Conservation (phyloP, 2,888 invertebrate genomes). For the Heliconius hortense region DNA sequence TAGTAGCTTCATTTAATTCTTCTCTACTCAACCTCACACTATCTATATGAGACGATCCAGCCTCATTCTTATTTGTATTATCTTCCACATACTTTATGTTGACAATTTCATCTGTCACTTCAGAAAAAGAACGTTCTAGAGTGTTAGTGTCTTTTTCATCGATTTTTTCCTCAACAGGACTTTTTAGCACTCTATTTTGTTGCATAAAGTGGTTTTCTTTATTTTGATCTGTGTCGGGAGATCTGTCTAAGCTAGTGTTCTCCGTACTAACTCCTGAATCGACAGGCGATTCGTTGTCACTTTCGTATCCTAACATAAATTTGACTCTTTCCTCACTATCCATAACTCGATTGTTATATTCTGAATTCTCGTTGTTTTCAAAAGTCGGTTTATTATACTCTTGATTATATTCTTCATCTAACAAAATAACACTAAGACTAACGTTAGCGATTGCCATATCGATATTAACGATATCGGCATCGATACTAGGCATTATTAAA, state of each 20-base stretch:
- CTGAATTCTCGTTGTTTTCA: conserved; percentile 56
- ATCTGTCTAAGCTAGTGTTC: conserved; percentile 86
- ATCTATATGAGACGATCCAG: conserved; percentile 58
- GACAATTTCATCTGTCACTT: conserved; percentile 58
- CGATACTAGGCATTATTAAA: conserved; percentile 69
- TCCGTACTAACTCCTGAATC: conserved; percentile 89
- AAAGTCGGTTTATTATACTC: conserved; percentile 65
- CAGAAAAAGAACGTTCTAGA: conserved; percentile 69
- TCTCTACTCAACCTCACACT: conserved; percentile 59
- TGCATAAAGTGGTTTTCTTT: conserved; percentile 68
- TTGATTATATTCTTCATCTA: conserved; percentile 65
- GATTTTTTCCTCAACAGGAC: conserved; percentile 54
- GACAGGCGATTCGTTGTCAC: conserved; percentile 73
- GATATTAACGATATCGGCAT: conserved; percentile 68
- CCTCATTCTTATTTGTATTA: conserved; percentile 67
- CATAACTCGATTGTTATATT: conserved; percentile 63
- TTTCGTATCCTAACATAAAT: conserved; percentile 77
- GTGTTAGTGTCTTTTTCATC: conserved; percentile 51
- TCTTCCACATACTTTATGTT: conserved; percentile 69
- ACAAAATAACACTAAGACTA: conserved; percentile 81
- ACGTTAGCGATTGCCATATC: conserved; percentile 85
- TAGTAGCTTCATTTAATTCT: conserved; percentile 50
- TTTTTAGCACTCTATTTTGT: conserved; percentile 72
- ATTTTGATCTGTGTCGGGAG: conserved; percentile 81
- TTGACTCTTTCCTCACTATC: conserved; percentile 66